Base-by-base conservation (phyloP, 2,797 vertebrate genomes). In the Tadarida brasiliensis region DNA sequence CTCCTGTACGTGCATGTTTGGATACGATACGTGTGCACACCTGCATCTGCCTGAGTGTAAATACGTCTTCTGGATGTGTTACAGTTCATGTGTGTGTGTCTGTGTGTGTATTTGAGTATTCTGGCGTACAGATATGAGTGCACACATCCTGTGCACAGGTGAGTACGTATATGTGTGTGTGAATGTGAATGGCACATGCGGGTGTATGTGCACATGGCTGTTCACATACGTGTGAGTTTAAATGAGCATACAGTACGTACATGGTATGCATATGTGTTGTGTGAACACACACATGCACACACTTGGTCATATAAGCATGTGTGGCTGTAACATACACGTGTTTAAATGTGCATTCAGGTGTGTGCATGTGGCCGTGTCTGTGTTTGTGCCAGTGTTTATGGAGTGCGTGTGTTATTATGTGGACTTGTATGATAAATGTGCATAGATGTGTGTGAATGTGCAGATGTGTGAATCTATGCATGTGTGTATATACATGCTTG, bases 131-230 rank as follows among this genome's bases (percentile, higher is more conserved):
- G 0, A 3, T 11, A 67, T 44, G 11, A 1, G 14, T 33, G 7
- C 30, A 17, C 0, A 7, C 4, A 0, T 59, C 33, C 39, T 17
- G 67, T 70, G 35, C 63, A 33, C 0, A 51, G 28, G 12, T 22
- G 26, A 39, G 54, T 49, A 16, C 2, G 0, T 26, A 10, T n/a
- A 1, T 3, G 26, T 35, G 11, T 10, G 35, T 51, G 3, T 2
- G 30, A 59, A 11, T 44, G 22, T 73, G 61, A 39, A 61, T 5
- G 20, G 56, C 28, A 11, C 33, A 0, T 1, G 2, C 47, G 22
- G 15, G 22, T 4, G 0, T 3, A 0, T 11, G 35, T 70, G 33
- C 24, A 3, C 26, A 5, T 12, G 57, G 15, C 20, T 54, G 0
- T 44, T 57, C 24, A 82, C 5, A 2, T 1, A 0, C 0, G 0